These are phyloP conservation scores for Drosophila leonis DNA, from an alignment of 2,888 invertebrate genomes.

Conservation along the genomic window DNA sequence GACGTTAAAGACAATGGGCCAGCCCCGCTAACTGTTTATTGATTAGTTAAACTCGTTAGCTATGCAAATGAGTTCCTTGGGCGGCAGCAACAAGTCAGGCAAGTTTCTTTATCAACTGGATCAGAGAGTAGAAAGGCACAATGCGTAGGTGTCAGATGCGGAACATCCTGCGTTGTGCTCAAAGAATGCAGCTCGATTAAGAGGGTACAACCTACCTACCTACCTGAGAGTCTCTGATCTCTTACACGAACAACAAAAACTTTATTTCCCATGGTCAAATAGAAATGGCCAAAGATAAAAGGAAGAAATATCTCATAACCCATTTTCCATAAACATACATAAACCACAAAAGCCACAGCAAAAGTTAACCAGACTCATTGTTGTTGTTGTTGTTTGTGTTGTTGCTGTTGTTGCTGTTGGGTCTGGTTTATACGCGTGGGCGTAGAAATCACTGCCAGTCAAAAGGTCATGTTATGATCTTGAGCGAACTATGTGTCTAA, in stretches of 20 bases:
- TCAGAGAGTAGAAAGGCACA: slow-evolving; percentile 2
- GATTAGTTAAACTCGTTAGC: slow-evolving; percentile 34
- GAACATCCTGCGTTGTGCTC: slow-evolving; percentile 64
- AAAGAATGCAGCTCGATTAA: slow-evolving; percentile 72
- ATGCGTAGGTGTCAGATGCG: slow-evolving; percentile 72
- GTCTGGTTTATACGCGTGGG: slow-evolving; percentile 82
- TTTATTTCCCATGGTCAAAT: slow-evolving; percentile 82
- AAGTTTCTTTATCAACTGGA: slow-evolving; percentile 22
- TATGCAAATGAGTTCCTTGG: slow-evolving; percentile 31
- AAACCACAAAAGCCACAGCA: slow-evolving; percentile 73
- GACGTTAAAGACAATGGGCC: background rate
- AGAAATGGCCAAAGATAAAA: slow-evolving; percentile 80
- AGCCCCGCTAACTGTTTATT: slow-evolving; percentile 33
- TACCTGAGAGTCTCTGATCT: slow-evolving; percentile 36
- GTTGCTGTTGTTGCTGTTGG: slow-evolving; percentile 61
- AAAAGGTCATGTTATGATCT: slow-evolving; percentile 83
- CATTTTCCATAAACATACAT: slow-evolving; percentile 80
- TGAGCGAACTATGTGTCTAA: slow-evolving; percentile 81
- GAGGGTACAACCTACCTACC: slow-evolving; percentile 64
- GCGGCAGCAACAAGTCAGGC: slow-evolving; percentile 33
- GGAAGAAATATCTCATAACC: slow-evolving; percentile 82
- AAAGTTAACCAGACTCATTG: slow-evolving; percentile 54
- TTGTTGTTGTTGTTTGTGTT: slow-evolving; percentile 36
- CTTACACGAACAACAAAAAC: slow-evolving; percentile 56
- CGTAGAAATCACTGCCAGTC: slow-evolving; percentile 84